phyloP scores from a whole-genome alignment of 2,888 invertebrate genomes.

The Drosophila colorata region DNA sequence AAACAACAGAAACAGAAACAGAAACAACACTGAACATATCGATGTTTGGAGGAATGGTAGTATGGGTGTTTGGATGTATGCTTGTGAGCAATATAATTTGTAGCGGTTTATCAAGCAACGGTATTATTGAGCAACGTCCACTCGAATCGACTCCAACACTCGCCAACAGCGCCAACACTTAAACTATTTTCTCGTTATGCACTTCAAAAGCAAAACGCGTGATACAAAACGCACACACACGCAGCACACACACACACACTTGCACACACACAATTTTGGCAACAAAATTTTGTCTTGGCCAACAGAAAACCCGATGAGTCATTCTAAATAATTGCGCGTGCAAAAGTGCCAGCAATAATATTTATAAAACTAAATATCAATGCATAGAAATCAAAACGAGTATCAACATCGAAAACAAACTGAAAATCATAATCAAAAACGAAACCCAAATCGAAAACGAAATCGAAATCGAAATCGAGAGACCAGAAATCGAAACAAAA shows the following conservation, averaged over 20 bases:
- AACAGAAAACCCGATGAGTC: constrained; percentile 75
- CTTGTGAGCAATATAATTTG: constrained; percentile 66
- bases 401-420: constrained; percentile 19
- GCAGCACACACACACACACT: constrained; percentile 19
- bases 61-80: constrained; percentile 39
- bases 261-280: constrained; percentile 55
- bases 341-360: constrained; percentile 61
- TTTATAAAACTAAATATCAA: constrained; percentile 61
- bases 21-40: constrained; percentile 39
- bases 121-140: constrained; percentile 79
- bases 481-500: constrained; percentile 34
- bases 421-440: constrained; percentile 16
- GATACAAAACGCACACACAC: constrained; percentile 36
- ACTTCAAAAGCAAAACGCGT: constrained; percentile 60
- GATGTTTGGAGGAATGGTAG: constrained; percentile 39
- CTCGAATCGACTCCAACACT: constrained; percentile 65
- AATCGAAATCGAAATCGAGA: constrained; percentile 20
- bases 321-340: constrained; percentile 73
- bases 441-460: constrained; percentile 10
- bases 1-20: constrained; percentile 13
- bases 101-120: constrained; percentile 81
- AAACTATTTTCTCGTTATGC: constrained; percentile 79
- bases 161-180: constrained; percentile 63
- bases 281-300: constrained; percentile 55
- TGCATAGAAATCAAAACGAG: constrained; percentile 49